Percentiles rank a stretch among this genome's conserved stretches.
phyloP scores from a whole-genome alignment of 53 echinoderm and acorn worm genomes.

The Mesocentrotus franciscanus region DNA sequence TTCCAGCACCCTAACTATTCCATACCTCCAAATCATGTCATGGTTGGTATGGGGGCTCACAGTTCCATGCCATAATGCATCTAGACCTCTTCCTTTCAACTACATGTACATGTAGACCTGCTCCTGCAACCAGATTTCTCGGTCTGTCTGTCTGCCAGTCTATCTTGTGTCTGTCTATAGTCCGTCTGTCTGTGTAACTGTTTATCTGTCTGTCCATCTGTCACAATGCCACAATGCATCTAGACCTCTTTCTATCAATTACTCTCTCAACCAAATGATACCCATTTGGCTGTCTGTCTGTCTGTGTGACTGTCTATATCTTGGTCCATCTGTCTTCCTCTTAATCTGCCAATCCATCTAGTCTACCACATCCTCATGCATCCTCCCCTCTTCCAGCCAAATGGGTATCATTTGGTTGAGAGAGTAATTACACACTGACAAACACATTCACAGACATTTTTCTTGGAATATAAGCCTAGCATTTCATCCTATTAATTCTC shows the following conservation, averaged over 20 bases:
- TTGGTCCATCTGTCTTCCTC: neutral
- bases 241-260: neutral
- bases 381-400: neutral
- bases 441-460: neutral
- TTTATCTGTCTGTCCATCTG: neutral
- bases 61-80: slow-evolving; percentile 6
- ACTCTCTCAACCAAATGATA: neutral
- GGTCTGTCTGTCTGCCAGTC: neutral
- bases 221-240: neutral
- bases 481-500: neutral
- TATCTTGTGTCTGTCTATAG: neutral
- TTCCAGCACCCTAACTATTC: slow-evolving; percentile 52
- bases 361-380: neutral
- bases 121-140: neutral
- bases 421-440: neutral
- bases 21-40: slow-evolving; percentile 46
- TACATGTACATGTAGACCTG: too few species aligned
- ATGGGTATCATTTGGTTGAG: neutral
- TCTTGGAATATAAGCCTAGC: neutral
- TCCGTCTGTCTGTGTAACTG: neutral
- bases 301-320: neutral
- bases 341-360: neutral
- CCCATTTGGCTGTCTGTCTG: neutral
- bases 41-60: slow-evolving; percentile 32
- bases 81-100: neutral